These are phyloP conservation scores for Aurelia coerulea DNA, from an alignment of 30 jellyfish, hydroid and myxozoan genomes.

Conservation along the genomic window DNA sequence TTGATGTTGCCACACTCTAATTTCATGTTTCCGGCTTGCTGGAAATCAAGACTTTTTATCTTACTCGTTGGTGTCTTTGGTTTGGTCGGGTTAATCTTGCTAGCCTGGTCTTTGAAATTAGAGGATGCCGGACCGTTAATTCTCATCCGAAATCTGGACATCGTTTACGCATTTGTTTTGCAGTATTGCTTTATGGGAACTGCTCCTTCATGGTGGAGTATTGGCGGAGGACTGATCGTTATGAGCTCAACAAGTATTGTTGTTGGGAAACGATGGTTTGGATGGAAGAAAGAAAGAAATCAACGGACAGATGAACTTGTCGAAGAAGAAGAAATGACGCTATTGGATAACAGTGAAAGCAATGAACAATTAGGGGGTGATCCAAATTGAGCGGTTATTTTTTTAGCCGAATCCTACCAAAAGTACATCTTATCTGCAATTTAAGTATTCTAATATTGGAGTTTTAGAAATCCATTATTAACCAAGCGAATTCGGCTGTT, in stretches of 20 bases:
- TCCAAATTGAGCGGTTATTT: not conserved
- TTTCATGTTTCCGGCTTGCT: slow-evolving; percentile 56
- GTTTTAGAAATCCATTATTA: too few species aligned
- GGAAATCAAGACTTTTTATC: slow-evolving; percentile 39
- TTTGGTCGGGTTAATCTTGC: slow-evolving; percentile 41
- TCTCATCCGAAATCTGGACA: slow-evolving; percentile 78
- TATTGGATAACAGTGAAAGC: not conserved
- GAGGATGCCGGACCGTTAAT: slow-evolving; percentile 87
- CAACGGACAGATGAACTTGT: not conserved
- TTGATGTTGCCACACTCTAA: slow-evolving; percentile 52
- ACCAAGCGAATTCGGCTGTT: too few species aligned
- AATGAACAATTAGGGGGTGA: not conserved
- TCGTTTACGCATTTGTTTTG: slow-evolving; percentile 77
- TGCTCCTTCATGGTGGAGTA: slow-evolving; percentile 67
- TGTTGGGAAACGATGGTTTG: slow-evolving; percentile 56
- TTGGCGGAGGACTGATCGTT: slow-evolving; percentile 66
- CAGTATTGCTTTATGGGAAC: slow-evolving; percentile 53
- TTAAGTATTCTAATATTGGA: too few species aligned
- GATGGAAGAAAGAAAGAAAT: slow-evolving; percentile 6
- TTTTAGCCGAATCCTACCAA: too few species aligned
- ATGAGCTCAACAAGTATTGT: slow-evolving; percentile 42
- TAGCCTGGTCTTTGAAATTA: slow-evolving; percentile 65
- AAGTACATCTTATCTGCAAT: too few species aligned
- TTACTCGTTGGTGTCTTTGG: slow-evolving; percentile 72
- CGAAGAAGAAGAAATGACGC: slow-evolving; percentile 24